Conservation (phyloP, 2,797 vertebrate genomes). For the Diplodus sargus region DNA sequence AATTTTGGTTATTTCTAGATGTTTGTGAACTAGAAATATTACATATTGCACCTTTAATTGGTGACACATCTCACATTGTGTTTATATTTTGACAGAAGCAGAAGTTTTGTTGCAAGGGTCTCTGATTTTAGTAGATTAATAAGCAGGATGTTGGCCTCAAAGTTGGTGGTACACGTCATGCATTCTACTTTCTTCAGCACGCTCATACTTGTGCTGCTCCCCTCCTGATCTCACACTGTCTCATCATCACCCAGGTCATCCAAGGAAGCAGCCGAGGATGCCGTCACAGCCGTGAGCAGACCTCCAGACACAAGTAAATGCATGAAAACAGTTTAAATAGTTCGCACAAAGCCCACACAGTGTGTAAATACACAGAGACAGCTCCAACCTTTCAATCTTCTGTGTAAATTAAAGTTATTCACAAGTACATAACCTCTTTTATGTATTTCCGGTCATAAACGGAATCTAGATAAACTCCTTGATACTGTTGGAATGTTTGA, state of each 20-base stretch:
- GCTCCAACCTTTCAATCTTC: background rate
- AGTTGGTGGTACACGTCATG: background rate
- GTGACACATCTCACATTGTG: too few relatives aligned
- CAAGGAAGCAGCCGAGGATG: slow-evolving; percentile 86
- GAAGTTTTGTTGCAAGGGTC: background rate
- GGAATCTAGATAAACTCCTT: background rate
- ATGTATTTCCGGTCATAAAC: background rate
- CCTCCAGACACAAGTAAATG: slow-evolving; percentile 91
- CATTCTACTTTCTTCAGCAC: background rate
- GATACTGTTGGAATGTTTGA: too few relatives aligned
- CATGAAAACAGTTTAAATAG: background rate
- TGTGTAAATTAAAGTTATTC: background rate
- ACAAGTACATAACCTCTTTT: background rate
- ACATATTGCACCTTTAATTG: too few relatives aligned
- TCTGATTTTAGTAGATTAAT: background rate
- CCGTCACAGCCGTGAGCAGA: slow-evolving; percentile 86
- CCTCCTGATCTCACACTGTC: fast-evolving
- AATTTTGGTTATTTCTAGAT: too few relatives aligned
- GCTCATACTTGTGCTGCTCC: background rate
- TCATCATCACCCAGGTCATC: slow-evolving; percentile 80
- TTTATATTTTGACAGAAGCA: background rate
- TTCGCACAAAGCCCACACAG: background rate
- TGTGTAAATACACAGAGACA: background rate
- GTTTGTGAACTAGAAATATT: too few relatives aligned
- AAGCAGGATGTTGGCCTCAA: background rate